Base-by-base conservation (phyloP, 2,797 vertebrate species). In the Nannoperca obscura region DNA sequence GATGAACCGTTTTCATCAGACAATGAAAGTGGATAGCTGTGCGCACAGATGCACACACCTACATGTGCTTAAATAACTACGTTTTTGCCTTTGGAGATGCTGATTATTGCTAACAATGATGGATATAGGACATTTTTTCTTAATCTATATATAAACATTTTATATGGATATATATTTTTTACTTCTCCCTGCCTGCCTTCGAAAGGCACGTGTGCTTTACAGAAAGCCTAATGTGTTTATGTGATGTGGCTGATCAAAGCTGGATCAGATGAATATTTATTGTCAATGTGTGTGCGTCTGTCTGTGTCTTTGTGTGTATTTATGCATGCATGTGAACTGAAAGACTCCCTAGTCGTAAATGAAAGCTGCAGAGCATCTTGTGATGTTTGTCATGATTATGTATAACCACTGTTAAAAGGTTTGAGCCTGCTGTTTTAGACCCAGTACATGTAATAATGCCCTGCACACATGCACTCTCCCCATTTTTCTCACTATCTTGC, bases 221-320 rank as follows among this genome's bases (percentile, higher is more conserved):
- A 36, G 36, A 68, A 42, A 7, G 2, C 8, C 27, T 77, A 1
- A 5, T 54, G 55, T 68, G 62, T 78, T 78, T 54, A 17, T 30
- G 44, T 44, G 36, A 17, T 24, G 40, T 38, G 27, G 42, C 44
- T 80, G 65, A 82, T 86, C 71, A 90, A 84, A 83, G 68, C 74
- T 34, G 52, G 44, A 74, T 76, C 24, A 70, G 67, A 82, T 82
- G 14, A 68, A 58, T 75, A 71, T 87, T 72, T 69, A 67, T 66
- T 74, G 62, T 69, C 79, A 36, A 14, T 62, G 46, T 61, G 47
- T 40, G 42, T 40, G 57, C 22, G 20, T 62, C 59, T 38, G 59
- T 65, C 58, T 67, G 68, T 32, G 30, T 68, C 11, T 52, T 44
- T 38, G 13, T 42, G 53, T 58, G 71, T 30, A 50, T 72, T 17